Percentiles rank a stretch among this genome's conserved stretches.
These are phyloP conservation scores for Lucinisca nassula DNA, from an alignment of 2,888 invertebrate genomes.

Conservation along the genomic window DNA sequence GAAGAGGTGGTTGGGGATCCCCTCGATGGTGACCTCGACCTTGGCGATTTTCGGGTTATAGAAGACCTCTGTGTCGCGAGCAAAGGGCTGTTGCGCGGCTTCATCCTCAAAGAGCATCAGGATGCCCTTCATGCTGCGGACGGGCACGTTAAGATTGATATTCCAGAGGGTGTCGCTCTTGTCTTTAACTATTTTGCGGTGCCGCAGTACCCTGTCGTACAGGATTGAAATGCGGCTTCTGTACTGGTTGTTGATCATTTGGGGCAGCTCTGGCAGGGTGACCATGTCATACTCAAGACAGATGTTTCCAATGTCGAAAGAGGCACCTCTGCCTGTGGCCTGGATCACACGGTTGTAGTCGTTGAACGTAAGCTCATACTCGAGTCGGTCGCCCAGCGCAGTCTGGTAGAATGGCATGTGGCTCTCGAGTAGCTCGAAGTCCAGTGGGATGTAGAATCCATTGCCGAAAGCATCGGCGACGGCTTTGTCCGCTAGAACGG, in stretches of 20 bases:
- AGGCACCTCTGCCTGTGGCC: background rate
- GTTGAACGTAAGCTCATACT: background rate
- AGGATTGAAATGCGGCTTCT: background rate
- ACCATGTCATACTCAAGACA: no score
- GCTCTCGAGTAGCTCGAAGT: background rate
- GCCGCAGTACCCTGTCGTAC: background rate
- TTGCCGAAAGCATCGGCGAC: background rate
- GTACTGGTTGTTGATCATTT: background rate
- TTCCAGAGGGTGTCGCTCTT: no score
- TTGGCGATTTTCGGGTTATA: no score
- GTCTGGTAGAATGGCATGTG: background rate
- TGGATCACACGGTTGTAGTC: background rate
- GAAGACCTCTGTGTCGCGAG: no score
- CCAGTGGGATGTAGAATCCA: background rate
- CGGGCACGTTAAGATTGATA: no score
- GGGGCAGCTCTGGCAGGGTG: background rate
- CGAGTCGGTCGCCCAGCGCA: background rate
- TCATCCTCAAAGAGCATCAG: no score
- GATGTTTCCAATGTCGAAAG: background rate
- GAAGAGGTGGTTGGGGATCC: no score
- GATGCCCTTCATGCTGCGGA: no score
- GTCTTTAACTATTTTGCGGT: conserved; percentile 22
- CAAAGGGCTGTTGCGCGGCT: no score
- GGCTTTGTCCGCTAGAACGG: no score
- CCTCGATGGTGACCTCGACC: no score